Evolutionary conservation across 2,113 vertebrate species (phyloP), one percentile per base, ranked within the genome.

Genomic region (rat (Rattus norvegicus)): DNA sequence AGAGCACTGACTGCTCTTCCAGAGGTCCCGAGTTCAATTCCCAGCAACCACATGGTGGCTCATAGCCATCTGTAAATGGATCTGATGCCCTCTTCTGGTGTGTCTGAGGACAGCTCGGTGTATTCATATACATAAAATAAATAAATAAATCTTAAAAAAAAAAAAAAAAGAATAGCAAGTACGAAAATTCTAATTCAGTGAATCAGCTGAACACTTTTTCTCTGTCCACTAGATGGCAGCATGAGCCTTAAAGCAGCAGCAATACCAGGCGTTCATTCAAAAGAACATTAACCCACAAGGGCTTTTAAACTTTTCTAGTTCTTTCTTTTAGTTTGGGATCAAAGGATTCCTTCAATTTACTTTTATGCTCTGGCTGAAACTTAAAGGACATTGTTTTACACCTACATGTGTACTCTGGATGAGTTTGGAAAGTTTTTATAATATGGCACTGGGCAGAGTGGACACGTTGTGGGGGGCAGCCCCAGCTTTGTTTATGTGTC

Each of bases 401-500:
- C 2, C 56, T 8, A 49, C 95, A n/a, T 0, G 19, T 43, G 73
- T 36, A n/a, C 59, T 94, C 7, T 22, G 33, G 96, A 77, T 3
- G 47, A n/a, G 77, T 61, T 72, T 14, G 75, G 30, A 43, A 36
- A n/a, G 63, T 49, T 92, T 54, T 79, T 95, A 94, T 96, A 85
- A n/a, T 17, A 97, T 94, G 69, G 54, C 86, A 79, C 65, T 85
- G 36, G 63, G 93, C 85, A 94, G 90, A 52, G 54, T 70, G 0
- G 8, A 54, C 88, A 98, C 97, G 83, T 79, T 87, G 91, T 96
- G 95, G 97, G 65, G 56, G 56, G 97, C 86, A 96, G 28, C 96
- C 97, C 97, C 17, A 86, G 96, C 95, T 97, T 94, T 86, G 81
- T 95, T 96, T 97, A 94, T 13, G 94, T 47, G 80, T 69, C 80